Percentiles rank a stretch among this genome's conserved stretches.
phyloP scores from a whole-genome alignment of 2,797 vertebrate species.

The Sylvia borin region DNA sequence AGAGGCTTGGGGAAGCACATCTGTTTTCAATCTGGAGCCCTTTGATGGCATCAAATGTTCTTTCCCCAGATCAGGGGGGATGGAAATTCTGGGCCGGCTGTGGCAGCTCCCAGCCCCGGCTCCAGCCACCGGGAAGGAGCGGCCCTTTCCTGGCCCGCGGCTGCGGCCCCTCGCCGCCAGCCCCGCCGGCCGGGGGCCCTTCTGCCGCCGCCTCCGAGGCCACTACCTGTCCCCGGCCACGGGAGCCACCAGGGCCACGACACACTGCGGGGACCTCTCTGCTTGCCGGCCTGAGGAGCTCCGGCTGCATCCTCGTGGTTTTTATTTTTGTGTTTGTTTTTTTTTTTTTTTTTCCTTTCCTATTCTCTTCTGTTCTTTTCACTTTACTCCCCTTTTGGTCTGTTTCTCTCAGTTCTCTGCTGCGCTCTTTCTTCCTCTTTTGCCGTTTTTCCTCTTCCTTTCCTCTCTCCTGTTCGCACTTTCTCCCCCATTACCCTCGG shows the following conservation, averaged over 20 bases:
- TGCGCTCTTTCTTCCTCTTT: not conserved
- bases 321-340: too few relatives aligned
- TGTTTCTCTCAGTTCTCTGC: not conserved
- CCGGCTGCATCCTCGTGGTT: accelerated
- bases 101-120: constrained; percentile 84
- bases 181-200: not conserved
- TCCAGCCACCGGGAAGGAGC: constrained; percentile 75
- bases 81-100: constrained; percentile 89
- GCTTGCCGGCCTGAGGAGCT: not conserved
- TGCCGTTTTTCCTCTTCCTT: not conserved
- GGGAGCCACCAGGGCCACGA: accelerated
- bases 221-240: not conserved
- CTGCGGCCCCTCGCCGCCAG: not conserved
- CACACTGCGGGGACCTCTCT: not conserved
- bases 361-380: not conserved
- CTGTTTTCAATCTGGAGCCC: constrained; percentile 94
- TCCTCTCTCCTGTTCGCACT: not conserved
- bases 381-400: not conserved
- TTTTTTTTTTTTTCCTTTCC: not conserved
- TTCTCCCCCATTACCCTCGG: not conserved
- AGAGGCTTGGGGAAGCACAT: constrained; percentile 91
- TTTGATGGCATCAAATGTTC: constrained; percentile 99
- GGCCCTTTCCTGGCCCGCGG: constrained; percentile 62
- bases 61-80: constrained; percentile 91
- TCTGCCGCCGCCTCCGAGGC: accelerated